phyloP scores from a whole-genome alignment of 1,140 invertebrate species.

The Lepidurus packardi region DNA sequence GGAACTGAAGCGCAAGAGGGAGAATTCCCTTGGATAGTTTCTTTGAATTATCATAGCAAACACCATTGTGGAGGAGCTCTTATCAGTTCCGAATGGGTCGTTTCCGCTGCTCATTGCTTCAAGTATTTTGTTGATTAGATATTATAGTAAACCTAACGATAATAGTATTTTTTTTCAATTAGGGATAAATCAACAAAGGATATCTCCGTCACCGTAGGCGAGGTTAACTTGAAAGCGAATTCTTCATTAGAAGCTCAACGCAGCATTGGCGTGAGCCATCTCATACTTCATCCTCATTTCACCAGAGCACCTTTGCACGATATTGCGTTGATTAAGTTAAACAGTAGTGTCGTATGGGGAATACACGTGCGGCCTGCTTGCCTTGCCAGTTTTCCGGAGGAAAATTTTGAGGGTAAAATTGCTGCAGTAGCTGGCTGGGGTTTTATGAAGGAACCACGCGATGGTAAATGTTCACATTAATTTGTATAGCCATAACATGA shows the following conservation, averaged over 20 bases:
- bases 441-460: neutral
- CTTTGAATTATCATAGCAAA: constrained; percentile 65
- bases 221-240: constrained; percentile 54
- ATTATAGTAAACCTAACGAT: no score
- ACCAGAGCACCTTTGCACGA: constrained; percentile 53
- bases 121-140: constrained; percentile 55
- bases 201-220: constrained; percentile 59
- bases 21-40: constrained; percentile 53
- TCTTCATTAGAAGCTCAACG: constrained; percentile 47
- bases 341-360: constrained; percentile 22
- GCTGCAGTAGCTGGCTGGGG: constrained; percentile 29
- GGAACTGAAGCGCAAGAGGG: neutral
- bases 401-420: neutral
- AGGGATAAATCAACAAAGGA: constrained; percentile 39
- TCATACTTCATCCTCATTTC: constrained; percentile 64
- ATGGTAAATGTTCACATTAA: neutral
- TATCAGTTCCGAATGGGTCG: constrained; percentile 62
- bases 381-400: constrained; percentile 7
- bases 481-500: neutral
- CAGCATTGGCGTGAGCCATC: constrained; percentile 54
- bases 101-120: constrained; percentile 84
- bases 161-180: no score
- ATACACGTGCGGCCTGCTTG: constrained; percentile 25
- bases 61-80: constrained; percentile 80
- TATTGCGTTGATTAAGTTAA: constrained; percentile 27